These are phyloP conservation scores for Halcyon senegalensis DNA, from an alignment of 2,113 vertebrate genomes.

Conservation along the genomic window DNA sequence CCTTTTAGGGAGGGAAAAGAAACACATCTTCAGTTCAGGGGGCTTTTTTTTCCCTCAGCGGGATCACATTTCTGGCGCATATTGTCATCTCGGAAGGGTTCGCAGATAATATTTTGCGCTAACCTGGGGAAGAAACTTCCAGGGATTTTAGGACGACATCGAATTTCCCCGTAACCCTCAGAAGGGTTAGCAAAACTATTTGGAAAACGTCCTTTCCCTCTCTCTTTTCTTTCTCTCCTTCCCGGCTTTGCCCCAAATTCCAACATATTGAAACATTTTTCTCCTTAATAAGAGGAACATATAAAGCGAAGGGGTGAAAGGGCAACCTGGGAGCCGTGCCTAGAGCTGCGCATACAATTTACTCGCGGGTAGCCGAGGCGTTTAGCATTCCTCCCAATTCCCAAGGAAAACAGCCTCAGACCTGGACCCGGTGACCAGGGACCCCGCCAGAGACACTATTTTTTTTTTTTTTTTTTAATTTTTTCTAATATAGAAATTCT, in stretches of 20 bases:
- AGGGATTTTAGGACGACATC: background rate
- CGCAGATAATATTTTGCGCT: background rate
- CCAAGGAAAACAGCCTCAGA: slow-evolving; percentile 79
- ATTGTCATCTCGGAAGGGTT: background rate
- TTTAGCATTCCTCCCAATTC: slow-evolving; percentile 80
- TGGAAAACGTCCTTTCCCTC: slow-evolving; percentile 69
- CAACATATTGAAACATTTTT: slow-evolving; percentile 99
- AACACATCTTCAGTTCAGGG: background rate
- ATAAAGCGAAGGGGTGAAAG: slow-evolving; percentile 96
- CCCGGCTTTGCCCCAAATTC: slow-evolving; percentile 71
- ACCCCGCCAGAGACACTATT: slow-evolving; percentile 25
- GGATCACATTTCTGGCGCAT: background rate
- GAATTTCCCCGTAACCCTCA: background rate
- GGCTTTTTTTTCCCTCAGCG: background rate
- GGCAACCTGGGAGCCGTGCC: slow-evolving; percentile 91
- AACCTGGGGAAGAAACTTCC: slow-evolving; percentile 1
- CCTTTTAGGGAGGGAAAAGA: background rate
- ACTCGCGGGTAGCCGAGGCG: slow-evolving; percentile 58
- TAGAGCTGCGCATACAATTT: slow-evolving; percentile 79
- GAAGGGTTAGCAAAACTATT: slow-evolving; percentile 46
- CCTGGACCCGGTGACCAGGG: background rate
- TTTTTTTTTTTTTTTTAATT: slow-evolving; percentile 64
- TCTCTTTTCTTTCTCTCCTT: slow-evolving; percentile 68
- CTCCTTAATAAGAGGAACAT: slow-evolving; percentile 97
- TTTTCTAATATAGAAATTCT: slow-evolving; percentile 70